Evolutionary conservation across 2,888 invertebrate genomes (phyloP).

Genomic region (Dasypogon diadema): DNA sequence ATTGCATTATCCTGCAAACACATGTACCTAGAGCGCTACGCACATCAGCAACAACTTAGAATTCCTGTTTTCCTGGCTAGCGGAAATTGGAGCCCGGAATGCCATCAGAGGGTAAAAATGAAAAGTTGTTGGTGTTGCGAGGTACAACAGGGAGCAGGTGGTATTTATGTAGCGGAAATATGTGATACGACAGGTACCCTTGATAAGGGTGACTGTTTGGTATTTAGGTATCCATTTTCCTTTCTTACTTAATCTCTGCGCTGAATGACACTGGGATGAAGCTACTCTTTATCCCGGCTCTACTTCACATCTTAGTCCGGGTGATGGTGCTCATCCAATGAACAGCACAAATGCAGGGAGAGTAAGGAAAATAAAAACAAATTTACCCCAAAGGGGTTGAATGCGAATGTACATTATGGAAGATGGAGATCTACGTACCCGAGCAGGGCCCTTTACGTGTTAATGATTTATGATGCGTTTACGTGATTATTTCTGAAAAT

Average conservation of each 20-base stretch:
- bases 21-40: conserved; percentile 12
- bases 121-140: conserved; percentile 14
- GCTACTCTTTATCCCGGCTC: conserved; percentile 4
- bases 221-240: conserved; percentile 7
- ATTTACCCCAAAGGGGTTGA: conserved; percentile 34
- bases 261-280: conserved; percentile 36
- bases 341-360: conserved; percentile 19
- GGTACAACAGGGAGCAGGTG: conserved; percentile 22
- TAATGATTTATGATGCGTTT: conserved; percentile 57
- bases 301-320: not conserved
- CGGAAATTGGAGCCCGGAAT: not conserved
- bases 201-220: conserved; percentile 41
- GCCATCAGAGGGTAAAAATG: conserved; percentile 39
- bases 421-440: not conserved
- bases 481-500: conserved; percentile 54
- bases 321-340: not conserved
- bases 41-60: conserved; percentile 2
- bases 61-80: not conserved
- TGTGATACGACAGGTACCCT: conserved; percentile 42
- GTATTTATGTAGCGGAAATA: conserved; percentile 50
- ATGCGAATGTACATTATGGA: conserved; percentile 2
- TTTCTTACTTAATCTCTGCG: conserved; percentile 42
- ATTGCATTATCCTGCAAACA: conserved; percentile 21
- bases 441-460: conserved; percentile 35
- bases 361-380: conserved; percentile 11